A percentile compares a stretch with the other conserved stretches of the same genome.
phyloP scores from a whole-genome alignment of 1,140 invertebrate genomes.

The Scaptomyza graminum region DNA sequence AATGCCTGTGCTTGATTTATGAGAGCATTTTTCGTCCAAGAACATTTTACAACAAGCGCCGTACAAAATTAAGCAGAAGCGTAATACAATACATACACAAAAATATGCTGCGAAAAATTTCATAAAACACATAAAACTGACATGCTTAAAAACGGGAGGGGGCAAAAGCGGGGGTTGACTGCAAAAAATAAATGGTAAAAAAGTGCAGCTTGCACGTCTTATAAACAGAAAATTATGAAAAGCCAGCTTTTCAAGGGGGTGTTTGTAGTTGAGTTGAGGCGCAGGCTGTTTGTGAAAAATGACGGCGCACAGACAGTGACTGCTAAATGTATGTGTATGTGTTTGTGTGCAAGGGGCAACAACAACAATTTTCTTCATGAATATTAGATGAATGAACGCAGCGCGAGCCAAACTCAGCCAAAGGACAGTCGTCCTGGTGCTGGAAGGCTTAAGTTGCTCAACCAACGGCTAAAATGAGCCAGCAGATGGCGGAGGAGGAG shows the following conservation, averaged over 20 bases:
- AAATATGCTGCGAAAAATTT: slow-evolving; percentile 78
- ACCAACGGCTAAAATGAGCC: slow-evolving; percentile 63
- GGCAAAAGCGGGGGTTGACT: background rate
- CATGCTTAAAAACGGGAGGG: slow-evolving; percentile 39
- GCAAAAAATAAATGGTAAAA: background rate
- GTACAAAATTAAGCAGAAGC: slow-evolving; percentile 69
- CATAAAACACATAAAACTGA: slow-evolving; percentile 79
- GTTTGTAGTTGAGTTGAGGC: background rate
- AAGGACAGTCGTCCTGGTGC: slow-evolving; percentile 49
- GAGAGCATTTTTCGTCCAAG: slow-evolving; percentile 62
- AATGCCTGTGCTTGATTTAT: slow-evolving; percentile 76
- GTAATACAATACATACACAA: slow-evolving; percentile 72
- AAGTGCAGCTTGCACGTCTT: slow-evolving; percentile 75
- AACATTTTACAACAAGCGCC: slow-evolving; percentile 55
- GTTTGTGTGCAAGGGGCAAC: slow-evolving; percentile 9
- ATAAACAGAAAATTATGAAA: slow-evolving; percentile 74
- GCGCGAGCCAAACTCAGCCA: slow-evolving; percentile 16
- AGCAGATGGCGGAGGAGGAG: background rate
- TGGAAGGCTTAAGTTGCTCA: slow-evolving; percentile 72
- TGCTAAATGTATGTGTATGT: slow-evolving; percentile 60
- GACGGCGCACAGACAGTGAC: slow-evolving; percentile 65
- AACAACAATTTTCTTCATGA: slow-evolving; percentile 64
- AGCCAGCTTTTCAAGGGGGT: slow-evolving; percentile 26
- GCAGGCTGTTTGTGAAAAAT: slow-evolving; percentile 73
- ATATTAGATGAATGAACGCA: slow-evolving; percentile 67